Evolutionary conservation across 2,888 invertebrate species (phyloP), one percentile per base, ranked within the genome.

Genomic region (Minunthozetes semirufus): DNA sequence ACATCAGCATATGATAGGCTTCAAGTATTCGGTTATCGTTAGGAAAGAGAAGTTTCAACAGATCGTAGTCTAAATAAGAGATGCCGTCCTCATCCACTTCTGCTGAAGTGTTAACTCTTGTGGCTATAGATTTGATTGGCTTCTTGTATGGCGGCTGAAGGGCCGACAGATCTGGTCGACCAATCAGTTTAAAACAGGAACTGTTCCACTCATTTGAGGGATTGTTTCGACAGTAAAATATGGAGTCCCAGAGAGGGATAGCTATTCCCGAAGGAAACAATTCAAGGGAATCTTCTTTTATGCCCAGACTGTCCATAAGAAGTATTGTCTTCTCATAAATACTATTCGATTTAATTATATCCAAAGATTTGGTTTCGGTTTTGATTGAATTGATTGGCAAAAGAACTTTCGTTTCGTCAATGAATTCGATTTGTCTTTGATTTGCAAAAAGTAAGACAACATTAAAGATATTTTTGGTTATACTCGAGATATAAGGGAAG

Each of bases 1-100:
- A 94, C 81, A 92, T 91, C 0, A 96, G 85, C 77, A 94, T 86
- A 75, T 89, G 88, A 75, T 90, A 88, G 1, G 93, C 90, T 84
- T 96, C 95, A 13, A 89, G 86, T 78, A 94, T 88, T 73, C 96
- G 87, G 77, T 85, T 82, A 80, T 87, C 87, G 77, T 85, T 83
- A 74, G 83, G 84, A 82, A 86, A 87, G 42, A 86, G 80, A 76
- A 87, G 80, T 75, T 83, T 82, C 73, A 86, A 79, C 42, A 85
- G 82, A 78, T 82, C 82, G 73, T 83, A 80, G 79, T 85, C 84
- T 79, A 87, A 81, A 75, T 87, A 85, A 79, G 88, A 88, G 87
- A 89, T 88, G 15, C 88, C 89, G 81, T 89, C 88, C 74, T 87
- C 87, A 73, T 86, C 86, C 61, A 87, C 87, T 80, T 82, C 77